Conservation (phyloP, 2,797 vertebrate genomes). For the Notolabrus celidotus region DNA sequence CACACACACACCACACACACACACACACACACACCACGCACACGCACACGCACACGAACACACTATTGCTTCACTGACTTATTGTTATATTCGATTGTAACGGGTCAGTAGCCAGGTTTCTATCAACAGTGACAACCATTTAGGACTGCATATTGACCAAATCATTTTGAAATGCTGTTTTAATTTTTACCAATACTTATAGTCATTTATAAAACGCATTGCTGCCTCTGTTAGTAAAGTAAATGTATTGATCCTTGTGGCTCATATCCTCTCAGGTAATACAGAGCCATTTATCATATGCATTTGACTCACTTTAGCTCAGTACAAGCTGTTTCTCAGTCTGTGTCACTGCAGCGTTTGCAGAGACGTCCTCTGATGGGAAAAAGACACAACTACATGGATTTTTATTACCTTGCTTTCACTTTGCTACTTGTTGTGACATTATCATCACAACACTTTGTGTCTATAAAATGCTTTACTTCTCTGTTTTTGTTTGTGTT, state of each 20-base stretch:
- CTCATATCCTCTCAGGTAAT: background rate
- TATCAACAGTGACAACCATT: background rate
- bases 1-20: background rate
- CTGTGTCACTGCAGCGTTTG: constrained; percentile 17
- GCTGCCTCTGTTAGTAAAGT: background rate
- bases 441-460: constrained; percentile 11
- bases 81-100: background rate
- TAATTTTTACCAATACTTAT: background rate
- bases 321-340: background rate
- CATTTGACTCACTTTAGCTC: background rate
- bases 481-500: background rate
- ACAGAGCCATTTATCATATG: background rate
- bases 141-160: background rate
- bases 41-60: background rate
- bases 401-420: constrained; percentile 18
- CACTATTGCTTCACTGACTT: background rate
- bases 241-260: constrained; percentile 1
- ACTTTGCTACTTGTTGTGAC: constrained; percentile 14
- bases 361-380: constrained; percentile 20
- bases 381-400: background rate
- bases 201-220: background rate
- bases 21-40: too few species aligned
- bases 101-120: background rate
- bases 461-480: constrained; percentile 4
- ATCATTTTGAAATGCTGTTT: background rate